Conservation (phyloP, 1,140 invertebrate genomes). For the Rhynchophorus ferrugineus region DNA sequence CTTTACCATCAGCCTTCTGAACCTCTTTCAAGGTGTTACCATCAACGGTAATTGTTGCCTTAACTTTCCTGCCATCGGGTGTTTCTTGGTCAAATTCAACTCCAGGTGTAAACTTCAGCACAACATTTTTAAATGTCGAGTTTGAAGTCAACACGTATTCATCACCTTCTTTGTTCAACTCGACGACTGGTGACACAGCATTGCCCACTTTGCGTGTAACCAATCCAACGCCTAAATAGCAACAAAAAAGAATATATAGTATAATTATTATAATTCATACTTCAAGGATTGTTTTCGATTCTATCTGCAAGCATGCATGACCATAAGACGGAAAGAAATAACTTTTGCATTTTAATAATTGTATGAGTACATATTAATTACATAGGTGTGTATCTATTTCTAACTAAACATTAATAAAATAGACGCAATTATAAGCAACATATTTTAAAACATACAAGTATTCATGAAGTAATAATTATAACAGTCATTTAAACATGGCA, state of each 20-base stretch:
- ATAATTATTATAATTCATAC: no score
- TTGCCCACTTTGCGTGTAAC: constrained; percentile 68
- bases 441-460: no score
- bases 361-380: no score
- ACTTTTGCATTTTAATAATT: no score
- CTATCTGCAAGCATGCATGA: no score
- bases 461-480: no score
- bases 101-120: constrained; percentile 71
- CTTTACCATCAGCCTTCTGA: constrained; percentile 60
- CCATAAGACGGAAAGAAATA: no score
- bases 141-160: constrained; percentile 65
- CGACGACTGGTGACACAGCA: constrained; percentile 63
- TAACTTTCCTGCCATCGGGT: constrained; percentile 75
- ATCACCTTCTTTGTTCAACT: constrained; percentile 58
- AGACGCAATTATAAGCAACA: no score
- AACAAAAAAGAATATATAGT: neutral
- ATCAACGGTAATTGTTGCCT: constrained; percentile 56
- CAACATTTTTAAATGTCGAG: constrained; percentile 77
- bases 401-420: no score
- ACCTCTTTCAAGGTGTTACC: constrained; percentile 63
- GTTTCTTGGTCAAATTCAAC: constrained; percentile 82
- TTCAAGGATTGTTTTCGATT: no score
- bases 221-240: constrained; percentile 63
- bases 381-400: no score
- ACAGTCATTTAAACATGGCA: no score